A percentile compares a stretch with the other conserved stretches of the same genome.
phyloP scores from a whole-genome alignment of 2,888 invertebrate genomes.

The Dasysyrphus tricinctus region DNA sequence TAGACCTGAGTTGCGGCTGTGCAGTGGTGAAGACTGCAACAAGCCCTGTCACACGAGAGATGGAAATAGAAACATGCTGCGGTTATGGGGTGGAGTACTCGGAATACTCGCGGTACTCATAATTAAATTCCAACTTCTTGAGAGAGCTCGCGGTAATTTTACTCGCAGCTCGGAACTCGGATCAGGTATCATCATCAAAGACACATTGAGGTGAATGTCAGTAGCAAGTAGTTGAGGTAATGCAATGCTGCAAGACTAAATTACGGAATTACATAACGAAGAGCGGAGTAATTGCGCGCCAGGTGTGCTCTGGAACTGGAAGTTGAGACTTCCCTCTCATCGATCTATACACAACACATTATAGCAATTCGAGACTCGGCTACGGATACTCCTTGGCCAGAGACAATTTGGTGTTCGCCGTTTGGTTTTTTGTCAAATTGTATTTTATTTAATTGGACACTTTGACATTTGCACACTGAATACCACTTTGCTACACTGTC shows the following conservation, averaged over 20 bases:
- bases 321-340: not conserved
- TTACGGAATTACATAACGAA: slow-evolving; percentile 64
- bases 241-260: slow-evolving; percentile 59
- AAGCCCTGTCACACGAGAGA: slow-evolving; percentile 64
- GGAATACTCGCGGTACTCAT: slow-evolving; percentile 53
- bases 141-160: slow-evolving; percentile 38
- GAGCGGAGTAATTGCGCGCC: slow-evolving; percentile 60
- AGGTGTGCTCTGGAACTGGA: slow-evolving; percentile 53
- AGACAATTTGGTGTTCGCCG: slow-evolving; percentile 29
- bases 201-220: slow-evolving; percentile 61
- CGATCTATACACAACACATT: not conserved
- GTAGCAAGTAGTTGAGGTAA: slow-evolving; percentile 66
- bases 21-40: slow-evolving; percentile 18
- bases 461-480: slow-evolving; percentile 74
- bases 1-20: slow-evolving; percentile 53
- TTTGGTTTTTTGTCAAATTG: slow-evolving; percentile 71
- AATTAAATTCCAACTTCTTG: slow-evolving; percentile 71
- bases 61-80: slow-evolving; percentile 64
- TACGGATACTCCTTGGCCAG: slow-evolving; percentile 6
- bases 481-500: slow-evolving; percentile 70
- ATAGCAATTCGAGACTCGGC: slow-evolving; percentile 12
- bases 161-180: slow-evolving; percentile 35
- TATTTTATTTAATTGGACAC: slow-evolving; percentile 73
- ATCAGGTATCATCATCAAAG: slow-evolving; percentile 54
- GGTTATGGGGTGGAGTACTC: slow-evolving; percentile 70